Evolutionary conservation across 2,797 vertebrate genomes (phyloP), one percentile per base, ranked within the genome.

Genomic region (Karalla daura): DNA sequence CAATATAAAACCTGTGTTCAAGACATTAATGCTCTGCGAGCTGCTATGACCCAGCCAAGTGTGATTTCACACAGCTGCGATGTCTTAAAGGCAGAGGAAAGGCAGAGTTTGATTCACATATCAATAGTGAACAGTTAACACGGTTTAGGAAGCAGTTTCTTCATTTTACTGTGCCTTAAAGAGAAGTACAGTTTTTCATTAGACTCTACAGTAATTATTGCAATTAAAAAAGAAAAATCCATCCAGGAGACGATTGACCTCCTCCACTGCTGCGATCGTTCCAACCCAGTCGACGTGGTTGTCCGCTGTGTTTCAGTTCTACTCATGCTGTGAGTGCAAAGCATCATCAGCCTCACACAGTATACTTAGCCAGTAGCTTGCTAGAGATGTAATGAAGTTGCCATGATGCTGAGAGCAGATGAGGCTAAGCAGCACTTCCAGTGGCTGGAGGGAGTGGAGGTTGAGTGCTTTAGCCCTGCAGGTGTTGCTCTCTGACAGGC

Each of bases 111-210:
- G 2, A 44, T 28, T 17, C 18, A 6, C 15, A 28, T 35, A 14
- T 21, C 28, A 41, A 5, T 7, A 20, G 17, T 15, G 41, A 47
- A 21, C 17, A 41, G 7, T 35, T 25, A 18, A 35, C 32, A 51
- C 21, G 27, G 25, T 9, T 18, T 28, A 6, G 2, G 28, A 45
- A 24, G 8, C 15, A 1, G 9, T 9, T 5, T 27, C 46, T 54
- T 66, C 5, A 41, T 47, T 53, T 58, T 14, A 44, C 37, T 27
- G 30, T 44, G 36, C 51, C 55, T 56, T 55, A 11, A 43, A 44
- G 14, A 18, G 7, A 23, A 35, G 32, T 35, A 13, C 13, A 40
- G 18, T 44, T 49, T 59, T 33, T 5, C 13, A 41, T 54, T 32
- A 9, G 44, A 25, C 24, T 2, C 2, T 4, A 15, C 18, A 14